Conservation (phyloP, 2,113 vertebrate genomes). For the Dolichallabes microphthalmus region DNA sequence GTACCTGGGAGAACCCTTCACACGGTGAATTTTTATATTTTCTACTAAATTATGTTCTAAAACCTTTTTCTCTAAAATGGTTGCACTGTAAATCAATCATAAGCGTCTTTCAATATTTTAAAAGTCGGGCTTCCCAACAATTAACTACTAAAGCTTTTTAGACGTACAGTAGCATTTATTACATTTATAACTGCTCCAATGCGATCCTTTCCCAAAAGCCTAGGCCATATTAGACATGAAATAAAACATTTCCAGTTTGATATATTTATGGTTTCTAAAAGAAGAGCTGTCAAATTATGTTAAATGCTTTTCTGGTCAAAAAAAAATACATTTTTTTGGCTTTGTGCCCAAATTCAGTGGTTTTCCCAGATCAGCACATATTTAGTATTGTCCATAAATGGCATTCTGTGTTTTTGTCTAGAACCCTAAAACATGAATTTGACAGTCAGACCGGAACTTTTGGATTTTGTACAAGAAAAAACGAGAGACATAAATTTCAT, state of each 20-base stretch:
- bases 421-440: background rate
- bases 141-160: background rate
- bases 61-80: too few relatives aligned
- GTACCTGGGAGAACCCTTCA: background rate
- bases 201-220: background rate
- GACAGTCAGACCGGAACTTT: background rate
- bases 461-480: background rate
- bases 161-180: background rate
- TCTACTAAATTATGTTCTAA: background rate
- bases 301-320: background rate
- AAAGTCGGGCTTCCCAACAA: background rate
- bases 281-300: background rate
- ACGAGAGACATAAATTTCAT: background rate
- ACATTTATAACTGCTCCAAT: background rate
- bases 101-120: background rate
- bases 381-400: slow-evolving; percentile 1
- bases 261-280: background rate
- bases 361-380: background rate
- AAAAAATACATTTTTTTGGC: background rate
- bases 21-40: background rate
- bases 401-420: background rate
- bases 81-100: background rate
- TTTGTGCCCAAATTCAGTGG: background rate
- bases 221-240: background rate
- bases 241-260: background rate